Evolutionary conservation across 2,113 vertebrate species (phyloP).

Genomic region (Plestiodon gilberti): DNA sequence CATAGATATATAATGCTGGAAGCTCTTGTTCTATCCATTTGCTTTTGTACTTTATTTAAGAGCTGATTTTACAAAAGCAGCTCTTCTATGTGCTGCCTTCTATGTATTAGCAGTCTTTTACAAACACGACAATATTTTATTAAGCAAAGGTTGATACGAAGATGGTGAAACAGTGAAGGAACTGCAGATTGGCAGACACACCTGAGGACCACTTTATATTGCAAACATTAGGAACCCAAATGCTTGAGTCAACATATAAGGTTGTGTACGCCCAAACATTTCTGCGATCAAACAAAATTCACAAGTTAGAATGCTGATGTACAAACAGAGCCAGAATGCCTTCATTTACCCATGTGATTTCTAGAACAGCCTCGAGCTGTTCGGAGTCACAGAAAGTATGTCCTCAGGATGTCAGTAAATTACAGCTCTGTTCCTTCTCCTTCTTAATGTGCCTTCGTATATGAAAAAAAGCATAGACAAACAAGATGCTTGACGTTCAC

Average conservation of each 20-base stretch:
- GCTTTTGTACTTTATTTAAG: background rate
- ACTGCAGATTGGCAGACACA: background rate
- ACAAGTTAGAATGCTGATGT: background rate
- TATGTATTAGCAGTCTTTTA: background rate
- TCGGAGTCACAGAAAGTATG: background rate
- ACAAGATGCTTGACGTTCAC: background rate
- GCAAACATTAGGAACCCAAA: background rate
- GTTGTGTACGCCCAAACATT: fast-evolving
- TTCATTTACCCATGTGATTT: background rate
- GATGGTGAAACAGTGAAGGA: background rate
- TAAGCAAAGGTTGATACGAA: background rate
- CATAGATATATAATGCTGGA: background rate
- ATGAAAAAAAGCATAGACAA: background rate
- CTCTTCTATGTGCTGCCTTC: background rate
- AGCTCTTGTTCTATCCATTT: background rate
- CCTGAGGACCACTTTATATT: background rate
- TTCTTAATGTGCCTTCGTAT: background rate
- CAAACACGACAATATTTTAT: background rate
- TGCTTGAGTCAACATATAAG: background rate
- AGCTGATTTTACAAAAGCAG: background rate
- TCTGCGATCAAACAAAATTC: background rate
- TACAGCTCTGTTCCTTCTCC: background rate
- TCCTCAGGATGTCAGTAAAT: background rate
- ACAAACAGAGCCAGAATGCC: background rate
- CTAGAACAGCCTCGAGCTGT: fast-evolving